These are phyloP conservation scores for Dromaius novaehollandiae DNA, from an alignment of 2,113 vertebrate genomes.

Conservation along the genomic window DNA sequence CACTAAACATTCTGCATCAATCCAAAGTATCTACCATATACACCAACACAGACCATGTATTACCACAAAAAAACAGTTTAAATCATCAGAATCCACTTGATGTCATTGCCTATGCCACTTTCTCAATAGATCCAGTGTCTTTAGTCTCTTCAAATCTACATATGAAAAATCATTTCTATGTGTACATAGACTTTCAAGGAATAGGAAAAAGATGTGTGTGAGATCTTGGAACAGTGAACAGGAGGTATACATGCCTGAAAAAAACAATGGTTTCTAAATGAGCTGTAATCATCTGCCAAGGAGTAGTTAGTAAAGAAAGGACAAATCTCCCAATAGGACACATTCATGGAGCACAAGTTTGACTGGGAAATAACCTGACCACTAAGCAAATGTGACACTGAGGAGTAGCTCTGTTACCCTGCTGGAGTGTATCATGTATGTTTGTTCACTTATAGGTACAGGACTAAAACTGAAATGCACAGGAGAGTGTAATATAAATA, in stretches of 20 bases:
- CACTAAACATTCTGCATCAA: not conserved
- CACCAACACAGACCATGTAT: not conserved
- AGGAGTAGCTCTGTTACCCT: not conserved
- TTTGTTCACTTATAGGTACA: not conserved
- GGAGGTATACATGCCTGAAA: not conserved
- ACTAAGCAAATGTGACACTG: not conserved
- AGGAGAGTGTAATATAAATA: not conserved
- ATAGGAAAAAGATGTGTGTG: not conserved
- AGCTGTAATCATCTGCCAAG: not conserved
- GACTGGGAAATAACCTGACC: not conserved
- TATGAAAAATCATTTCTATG: not conserved
- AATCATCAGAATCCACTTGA: not conserved
- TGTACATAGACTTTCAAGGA: not conserved
- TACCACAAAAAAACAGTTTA: not conserved
- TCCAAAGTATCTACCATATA: not conserved
- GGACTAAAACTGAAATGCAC: not conserved
- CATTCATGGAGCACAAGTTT: not conserved
- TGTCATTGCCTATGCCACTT: not conserved
- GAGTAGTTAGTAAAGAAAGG: not conserved
- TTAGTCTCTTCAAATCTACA: not conserved
- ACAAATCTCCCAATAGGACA: not conserved
- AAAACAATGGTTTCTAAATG: not conserved
- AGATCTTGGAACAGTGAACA: not conserved
- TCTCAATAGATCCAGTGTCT: not conserved
- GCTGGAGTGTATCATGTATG: not conserved